These are phyloP conservation scores for Meloidogyne floridensis DNA, from an alignment of 1,140 invertebrate species.

Conservation along the genomic window DNA sequence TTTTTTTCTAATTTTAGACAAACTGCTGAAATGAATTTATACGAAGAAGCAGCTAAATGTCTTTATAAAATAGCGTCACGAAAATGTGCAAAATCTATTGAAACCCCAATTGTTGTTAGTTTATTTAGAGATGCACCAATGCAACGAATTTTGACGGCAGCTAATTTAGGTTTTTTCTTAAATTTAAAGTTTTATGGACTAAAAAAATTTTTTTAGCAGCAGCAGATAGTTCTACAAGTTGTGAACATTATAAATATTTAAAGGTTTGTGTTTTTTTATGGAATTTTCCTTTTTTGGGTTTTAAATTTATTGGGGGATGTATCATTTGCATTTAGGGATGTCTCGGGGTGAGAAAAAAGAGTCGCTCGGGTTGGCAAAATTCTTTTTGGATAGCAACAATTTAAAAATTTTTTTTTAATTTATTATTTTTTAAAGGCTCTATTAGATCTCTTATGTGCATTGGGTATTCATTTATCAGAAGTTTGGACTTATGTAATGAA, in stretches of 20 bases:
- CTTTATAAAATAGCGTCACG: constrained; percentile 51
- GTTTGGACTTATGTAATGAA: constrained; percentile 51
- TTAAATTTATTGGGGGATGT: too few relatives aligned
- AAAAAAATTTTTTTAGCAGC: constrained; percentile 22
- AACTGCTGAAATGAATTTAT: constrained; percentile 38
- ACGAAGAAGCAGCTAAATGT: constrained; percentile 52
- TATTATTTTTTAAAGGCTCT: constrained; percentile 42
- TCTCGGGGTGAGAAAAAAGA: too few relatives aligned
- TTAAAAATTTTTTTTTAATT: not conserved
- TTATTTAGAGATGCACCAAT: constrained; percentile 54
- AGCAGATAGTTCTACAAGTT: constrained; percentile 39
- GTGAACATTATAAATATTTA: constrained; percentile 55
- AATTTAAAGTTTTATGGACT: too few relatives aligned
- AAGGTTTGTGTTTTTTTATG: constrained; percentile 25
- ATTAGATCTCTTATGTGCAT: constrained; percentile 51
- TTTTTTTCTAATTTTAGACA: constrained; percentile 1
- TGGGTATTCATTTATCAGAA: constrained; percentile 53
- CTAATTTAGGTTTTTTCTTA: constrained; percentile 18
- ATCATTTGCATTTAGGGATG: too few relatives aligned
- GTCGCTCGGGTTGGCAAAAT: too few relatives aligned
- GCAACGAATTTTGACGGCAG: constrained; percentile 47
- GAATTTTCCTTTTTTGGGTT: not conserved
- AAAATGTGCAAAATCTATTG: constrained; percentile 51
- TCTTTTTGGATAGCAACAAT: too few relatives aligned
- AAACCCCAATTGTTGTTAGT: constrained; percentile 53